Percentiles rank a stretch among this genome's conserved stretches.
These are phyloP conservation scores for Apodemus agrarius DNA, from an alignment of 2,797 vertebrate species.

Conservation along the genomic window DNA sequence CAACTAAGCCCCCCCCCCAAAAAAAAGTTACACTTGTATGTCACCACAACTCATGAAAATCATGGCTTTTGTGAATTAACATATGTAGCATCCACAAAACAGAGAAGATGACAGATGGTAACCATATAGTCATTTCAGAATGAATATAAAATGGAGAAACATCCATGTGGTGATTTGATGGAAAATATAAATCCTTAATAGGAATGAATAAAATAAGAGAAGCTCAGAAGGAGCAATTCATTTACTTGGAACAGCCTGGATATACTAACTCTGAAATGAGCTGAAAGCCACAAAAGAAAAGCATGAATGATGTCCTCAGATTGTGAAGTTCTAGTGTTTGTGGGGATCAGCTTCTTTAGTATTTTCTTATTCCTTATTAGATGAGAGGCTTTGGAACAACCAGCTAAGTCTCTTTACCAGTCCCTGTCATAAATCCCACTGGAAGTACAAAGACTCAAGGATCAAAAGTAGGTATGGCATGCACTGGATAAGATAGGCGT, in stretches of 20 bases:
- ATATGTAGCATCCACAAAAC: not conserved
- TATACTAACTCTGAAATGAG: slow-evolving; percentile 21
- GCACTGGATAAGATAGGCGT: not conserved
- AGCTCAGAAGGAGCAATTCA: not conserved
- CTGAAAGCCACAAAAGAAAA: not conserved
- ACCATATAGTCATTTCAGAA: not conserved
- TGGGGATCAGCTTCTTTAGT: not conserved
- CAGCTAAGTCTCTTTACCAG: not conserved
- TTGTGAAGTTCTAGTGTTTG: not conserved
- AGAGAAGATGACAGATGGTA: not conserved
- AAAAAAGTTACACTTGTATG: not conserved
- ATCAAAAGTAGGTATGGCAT: not conserved
- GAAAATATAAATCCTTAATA: not conserved
- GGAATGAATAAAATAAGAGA: not conserved
- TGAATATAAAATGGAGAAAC: not conserved
- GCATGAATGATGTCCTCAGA: not conserved
- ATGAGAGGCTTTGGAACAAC: not conserved
- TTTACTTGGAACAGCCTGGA: not conserved
- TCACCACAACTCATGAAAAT: not conserved
- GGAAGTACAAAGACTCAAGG: not conserved
- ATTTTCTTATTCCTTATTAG: not conserved
- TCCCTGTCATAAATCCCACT: not conserved
- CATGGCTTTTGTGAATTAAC: not conserved
- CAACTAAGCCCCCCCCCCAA: no score
- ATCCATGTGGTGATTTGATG: not conserved